Conservation (phyloP, 2,113 vertebrate species). For the Clarias macrocephalus region DNA sequence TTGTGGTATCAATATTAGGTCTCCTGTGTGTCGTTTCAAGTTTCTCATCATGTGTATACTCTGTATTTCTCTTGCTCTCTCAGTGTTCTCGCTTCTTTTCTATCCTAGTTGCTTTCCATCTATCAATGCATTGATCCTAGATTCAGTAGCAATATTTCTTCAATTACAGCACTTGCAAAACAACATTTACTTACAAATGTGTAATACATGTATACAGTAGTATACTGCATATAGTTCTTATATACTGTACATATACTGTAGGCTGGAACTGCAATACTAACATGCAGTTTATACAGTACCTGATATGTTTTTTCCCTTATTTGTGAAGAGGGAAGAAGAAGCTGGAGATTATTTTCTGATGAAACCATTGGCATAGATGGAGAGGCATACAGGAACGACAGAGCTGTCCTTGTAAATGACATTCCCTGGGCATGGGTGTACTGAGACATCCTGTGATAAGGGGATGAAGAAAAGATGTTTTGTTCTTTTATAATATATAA, state of each 20-base stretch:
- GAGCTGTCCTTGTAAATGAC: constrained; percentile 53
- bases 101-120: not conserved
- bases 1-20: not conserved
- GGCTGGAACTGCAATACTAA: not conserved
- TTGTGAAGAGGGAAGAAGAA: not conserved
- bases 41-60: not conserved
- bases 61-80: not conserved
- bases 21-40: not conserved
- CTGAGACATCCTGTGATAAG: constrained; percentile 27
- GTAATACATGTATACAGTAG: no score
- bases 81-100: not conserved
- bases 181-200: not conserved
- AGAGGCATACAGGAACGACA: not conserved
- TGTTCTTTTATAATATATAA: constrained; percentile 27
- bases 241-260: not conserved
- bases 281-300: not conserved
- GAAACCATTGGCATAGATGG: not conserved
- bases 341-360: not conserved
- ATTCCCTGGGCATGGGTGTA: constrained; percentile 34
- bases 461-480: constrained; percentile 32
- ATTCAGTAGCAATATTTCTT: not conserved
- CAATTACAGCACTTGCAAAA: not conserved
- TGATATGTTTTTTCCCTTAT: not conserved
- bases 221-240: no score
- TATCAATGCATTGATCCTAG: no score